These are phyloP conservation scores for Drosophila engyochracea DNA, from an alignment of 2,888 invertebrate genomes.

Conservation along the genomic window DNA sequence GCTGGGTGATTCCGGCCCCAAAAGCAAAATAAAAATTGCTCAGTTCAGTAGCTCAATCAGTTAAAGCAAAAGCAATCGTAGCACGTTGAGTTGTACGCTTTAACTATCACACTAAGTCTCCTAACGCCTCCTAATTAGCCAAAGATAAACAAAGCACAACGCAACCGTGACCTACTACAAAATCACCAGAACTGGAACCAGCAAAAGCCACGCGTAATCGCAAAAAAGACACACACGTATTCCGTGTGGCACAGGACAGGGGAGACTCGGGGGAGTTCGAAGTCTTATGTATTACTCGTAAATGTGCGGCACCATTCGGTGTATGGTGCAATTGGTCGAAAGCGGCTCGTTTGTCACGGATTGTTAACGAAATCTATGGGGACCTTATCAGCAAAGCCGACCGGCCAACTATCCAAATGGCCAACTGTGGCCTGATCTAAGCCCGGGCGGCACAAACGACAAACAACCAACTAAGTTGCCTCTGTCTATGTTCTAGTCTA, in stretches of 20 bases:
- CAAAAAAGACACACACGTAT: constrained; percentile 15
- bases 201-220: constrained; percentile 43
- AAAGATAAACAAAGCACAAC: constrained; percentile 27
- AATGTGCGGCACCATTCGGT: constrained; percentile 34
- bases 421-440: constrained; percentile 48
- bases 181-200: neutral
- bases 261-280: too few species aligned
- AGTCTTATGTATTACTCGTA: constrained; percentile 13
- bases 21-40: neutral
- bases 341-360: constrained; percentile 68
- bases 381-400: constrained; percentile 56
- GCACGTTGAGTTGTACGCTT: neutral
- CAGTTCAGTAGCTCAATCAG: neutral
- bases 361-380: constrained; percentile 34
- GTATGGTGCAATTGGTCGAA: constrained; percentile 70
- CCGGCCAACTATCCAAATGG: constrained; percentile 12
- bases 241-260: neutral
- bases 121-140: constrained; percentile 21
- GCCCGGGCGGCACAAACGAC: constrained; percentile 52
- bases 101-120: neutral
- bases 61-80: neutral
- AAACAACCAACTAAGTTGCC: constrained; percentile 59
- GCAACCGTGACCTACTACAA: constrained; percentile 67
- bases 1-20: neutral
- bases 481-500: constrained; percentile 6